Base-by-base conservation (phyloP, 2,797 vertebrate genomes). In the Liparis tanakae region DNA sequence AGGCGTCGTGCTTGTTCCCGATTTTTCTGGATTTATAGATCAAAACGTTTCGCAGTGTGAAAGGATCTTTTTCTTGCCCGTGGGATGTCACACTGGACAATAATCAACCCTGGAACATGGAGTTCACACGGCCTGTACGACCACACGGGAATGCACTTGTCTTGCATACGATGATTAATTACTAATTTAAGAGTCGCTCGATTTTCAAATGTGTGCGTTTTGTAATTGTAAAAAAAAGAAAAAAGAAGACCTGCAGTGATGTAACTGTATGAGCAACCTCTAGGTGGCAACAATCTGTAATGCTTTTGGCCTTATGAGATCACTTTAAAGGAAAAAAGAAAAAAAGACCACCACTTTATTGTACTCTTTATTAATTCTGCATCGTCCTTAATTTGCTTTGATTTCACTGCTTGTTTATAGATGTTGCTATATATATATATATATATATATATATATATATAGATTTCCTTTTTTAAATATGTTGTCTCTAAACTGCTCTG, bases 401-500 rank as follows among this genome's bases (percentile, higher is more conserved):
- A 46, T 81, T 86, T 85, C 85, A 72, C 87, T 83, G 85, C 89
- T 91, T 90, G 82, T 92, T 89, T 87, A 68, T 86, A 82, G 76
- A 82, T 90, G 87, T 91, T 84, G 70, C 69, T 8, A 70, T 81
- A 78, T 88, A 80, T 87, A 30, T 30, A 30, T 30, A 30, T 30
- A 30, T 30, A 30, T n/a, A n/a, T n/a, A n/a, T n/a, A n/a, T n/a
- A n/a, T n/a, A n/a, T n/a, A n/a, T n/a, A n/a, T n/a, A n/a, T n/a
- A n/a, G n/a, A n/a, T 30, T 90, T 88, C 74, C 61, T 81, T 89
- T 92, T 86, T 71, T 30, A 30, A 30, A 85, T 76, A 67, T 83
- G 76, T 89, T 74, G 74, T 87, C 82, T 91, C 76, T 88, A 78
- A 90, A 81, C 87, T 89, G 85, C 87, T 91, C 76, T 89, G 78